phyloP scores from a whole-genome alignment of 2,113 vertebrate species.

The Cynoglossus semilaevis region DNA sequence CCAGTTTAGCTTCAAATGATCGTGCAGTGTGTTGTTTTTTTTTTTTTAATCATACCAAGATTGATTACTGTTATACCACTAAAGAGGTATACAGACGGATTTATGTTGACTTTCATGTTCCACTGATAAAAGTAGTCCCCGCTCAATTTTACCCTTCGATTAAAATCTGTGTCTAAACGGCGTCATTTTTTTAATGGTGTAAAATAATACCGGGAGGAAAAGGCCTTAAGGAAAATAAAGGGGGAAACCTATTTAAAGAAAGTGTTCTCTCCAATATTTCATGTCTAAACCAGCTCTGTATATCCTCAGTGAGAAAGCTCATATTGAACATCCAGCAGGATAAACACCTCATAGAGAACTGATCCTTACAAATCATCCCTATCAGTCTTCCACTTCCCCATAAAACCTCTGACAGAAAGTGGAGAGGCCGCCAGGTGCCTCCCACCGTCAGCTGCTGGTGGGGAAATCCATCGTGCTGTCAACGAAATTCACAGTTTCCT shows the following conservation, averaged over 20 bases:
- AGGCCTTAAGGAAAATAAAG: background rate
- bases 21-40: background rate
- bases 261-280: background rate
- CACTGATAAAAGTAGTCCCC: too few species aligned
- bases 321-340: background rate
- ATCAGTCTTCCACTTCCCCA: slow-evolving; percentile 9
- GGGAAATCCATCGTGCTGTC: slow-evolving; percentile 3
- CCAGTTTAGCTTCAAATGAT: background rate
- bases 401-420: slow-evolving; percentile 1
- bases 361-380: background rate
- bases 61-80: too few species aligned
- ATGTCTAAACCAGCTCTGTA: background rate
- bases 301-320: background rate
- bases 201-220: background rate
- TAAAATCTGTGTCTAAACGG: too few species aligned
- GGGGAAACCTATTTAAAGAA: background rate
- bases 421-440: slow-evolving; percentile 2
- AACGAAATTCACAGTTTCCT: slow-evolving; percentile 2
- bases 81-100: too few species aligned
- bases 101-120: too few species aligned
- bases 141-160: too few species aligned
- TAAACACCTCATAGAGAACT: background rate
- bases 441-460: slow-evolving; percentile 1
- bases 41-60: too few species aligned
- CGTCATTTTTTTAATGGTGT: background rate